A percentile compares a stretch with the other conserved stretches of the same genome.
Evolutionary conservation across 2,113 vertebrate genomes (phyloP).

Genomic region (Pseudorasbora parva): DNA sequence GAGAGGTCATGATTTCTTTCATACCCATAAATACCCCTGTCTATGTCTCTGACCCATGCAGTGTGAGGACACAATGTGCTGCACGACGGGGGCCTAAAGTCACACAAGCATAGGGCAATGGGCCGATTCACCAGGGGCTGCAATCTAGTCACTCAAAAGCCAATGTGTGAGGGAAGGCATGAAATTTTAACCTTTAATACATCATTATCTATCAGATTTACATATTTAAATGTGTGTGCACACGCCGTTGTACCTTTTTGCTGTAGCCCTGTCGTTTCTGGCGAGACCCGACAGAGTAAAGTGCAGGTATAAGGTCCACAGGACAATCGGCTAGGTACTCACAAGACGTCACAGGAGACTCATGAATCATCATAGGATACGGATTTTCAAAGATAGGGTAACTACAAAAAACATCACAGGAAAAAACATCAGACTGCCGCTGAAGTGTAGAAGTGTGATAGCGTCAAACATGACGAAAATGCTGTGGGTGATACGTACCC

Average conservation of each 20-base stretch:
- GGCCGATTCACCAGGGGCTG: background rate
- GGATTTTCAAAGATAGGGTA: constrained; percentile 99
- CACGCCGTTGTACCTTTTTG: constrained; percentile 86
- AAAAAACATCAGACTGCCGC: background rate
- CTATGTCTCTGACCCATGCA: constrained; percentile 27
- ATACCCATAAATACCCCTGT: constrained; percentile 11
- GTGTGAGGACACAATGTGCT: constrained; percentile 1
- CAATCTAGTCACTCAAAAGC: background rate
- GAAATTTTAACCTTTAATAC: background rate
- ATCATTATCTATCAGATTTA: background rate
- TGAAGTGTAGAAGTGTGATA: background rate
- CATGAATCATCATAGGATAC: constrained; percentile 95
- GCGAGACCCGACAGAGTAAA: constrained; percentile 95
- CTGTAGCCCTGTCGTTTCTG: constrained; percentile 99
- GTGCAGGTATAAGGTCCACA: constrained; percentile 96
- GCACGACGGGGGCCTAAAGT: background rate
- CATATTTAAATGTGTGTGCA: constrained; percentile 1
- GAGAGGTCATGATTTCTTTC: constrained; percentile 21
- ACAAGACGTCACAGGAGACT: constrained; percentile 98
- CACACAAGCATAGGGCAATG: background rate
- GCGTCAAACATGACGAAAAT: background rate
- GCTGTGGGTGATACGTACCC: constrained; percentile 81
- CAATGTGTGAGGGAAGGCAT: background rate
- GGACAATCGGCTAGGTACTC: constrained; percentile 98
- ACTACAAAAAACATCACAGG: constrained; percentile 70